Percentiles rank a stretch among this genome's conserved stretches.
Conservation (phyloP, 92 coral and sea anemone species). For the Plumapathes pennacea region DNA sequence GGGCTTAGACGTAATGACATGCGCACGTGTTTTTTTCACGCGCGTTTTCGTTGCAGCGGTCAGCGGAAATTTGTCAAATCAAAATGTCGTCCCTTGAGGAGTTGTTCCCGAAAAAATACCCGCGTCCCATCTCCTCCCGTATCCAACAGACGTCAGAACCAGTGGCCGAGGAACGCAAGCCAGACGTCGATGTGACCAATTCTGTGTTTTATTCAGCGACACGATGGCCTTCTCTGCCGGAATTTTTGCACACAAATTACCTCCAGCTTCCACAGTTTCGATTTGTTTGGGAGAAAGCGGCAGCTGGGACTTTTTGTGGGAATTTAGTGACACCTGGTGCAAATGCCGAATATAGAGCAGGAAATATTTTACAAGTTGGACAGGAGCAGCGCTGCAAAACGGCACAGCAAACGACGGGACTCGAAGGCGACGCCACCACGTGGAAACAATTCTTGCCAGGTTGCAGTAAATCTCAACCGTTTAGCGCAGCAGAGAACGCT, state of each 20-base stretch:
- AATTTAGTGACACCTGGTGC: background rate
- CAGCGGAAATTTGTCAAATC: too few species aligned
- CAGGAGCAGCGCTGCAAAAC: background rate
- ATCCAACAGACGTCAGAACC: too few species aligned
- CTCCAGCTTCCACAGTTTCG: conserved; percentile 31
- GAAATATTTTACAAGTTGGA: too few species aligned
- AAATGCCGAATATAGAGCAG: background rate
- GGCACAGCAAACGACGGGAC: background rate
- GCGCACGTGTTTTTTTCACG: too few species aligned
- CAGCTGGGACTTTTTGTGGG: background rate
- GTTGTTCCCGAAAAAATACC: too few species aligned
- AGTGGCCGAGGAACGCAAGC: too few species aligned
- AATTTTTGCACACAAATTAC: conserved; percentile 65
- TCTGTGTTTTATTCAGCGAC: conserved; percentile 36
- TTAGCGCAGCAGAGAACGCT: background rate
- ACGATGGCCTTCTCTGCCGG: conserved; percentile 56
- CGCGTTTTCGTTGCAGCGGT: too few species aligned
- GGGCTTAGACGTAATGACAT: too few species aligned
- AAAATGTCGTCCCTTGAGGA: conserved; percentile 55
- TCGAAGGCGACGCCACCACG: background rate
- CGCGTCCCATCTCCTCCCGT: too few species aligned
- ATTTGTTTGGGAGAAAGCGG: conserved; percentile 6
- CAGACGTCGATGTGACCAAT: too few species aligned
- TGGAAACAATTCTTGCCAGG: background rate
- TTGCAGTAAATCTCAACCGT: too few species aligned